These are phyloP conservation scores for Andrena bucephala DNA, from an alignment of 2,888 invertebrate species.

Conservation along the genomic window DNA sequence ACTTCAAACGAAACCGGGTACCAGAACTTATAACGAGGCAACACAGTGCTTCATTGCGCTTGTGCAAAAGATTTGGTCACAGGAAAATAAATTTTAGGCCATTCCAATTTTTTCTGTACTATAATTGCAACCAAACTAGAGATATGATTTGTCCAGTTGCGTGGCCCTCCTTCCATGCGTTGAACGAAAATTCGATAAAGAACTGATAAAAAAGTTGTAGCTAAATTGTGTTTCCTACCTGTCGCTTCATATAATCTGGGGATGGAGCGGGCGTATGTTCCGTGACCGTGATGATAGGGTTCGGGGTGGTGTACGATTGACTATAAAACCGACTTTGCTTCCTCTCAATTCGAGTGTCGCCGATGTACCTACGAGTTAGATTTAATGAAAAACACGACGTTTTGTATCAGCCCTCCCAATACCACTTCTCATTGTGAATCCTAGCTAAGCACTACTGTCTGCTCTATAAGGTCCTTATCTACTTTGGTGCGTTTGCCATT, in stretches of 20 bases:
- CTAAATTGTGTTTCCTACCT: conserved; percentile 85
- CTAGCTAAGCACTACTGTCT: conserved; percentile 71
- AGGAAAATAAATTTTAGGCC: no score
- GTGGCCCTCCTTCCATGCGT: no score
- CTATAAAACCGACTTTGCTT: conserved; percentile 86
- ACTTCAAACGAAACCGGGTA: no score
- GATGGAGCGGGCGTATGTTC: conserved; percentile 97
- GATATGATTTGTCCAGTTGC: no score
- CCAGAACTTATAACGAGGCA: no score
- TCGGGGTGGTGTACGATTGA: conserved; percentile 89
- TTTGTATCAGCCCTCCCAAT: conserved; percentile 53
- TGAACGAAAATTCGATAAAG: no score
- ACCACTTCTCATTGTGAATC: conserved; percentile 64
- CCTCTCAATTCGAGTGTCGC: conserved; percentile 89
- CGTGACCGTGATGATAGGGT: conserved; percentile 98
- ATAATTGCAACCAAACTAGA: no score
- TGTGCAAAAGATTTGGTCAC: no score
- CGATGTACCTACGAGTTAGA: conserved; percentile 88
- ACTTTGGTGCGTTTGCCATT: conserved; percentile 65
- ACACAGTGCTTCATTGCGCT: no score
- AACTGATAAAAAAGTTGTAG: not conserved
- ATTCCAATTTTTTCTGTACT: no score
- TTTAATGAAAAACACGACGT: conserved; percentile 39
- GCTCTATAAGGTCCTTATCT: conserved; percentile 61
- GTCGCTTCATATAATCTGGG: conserved; percentile 93